Evolutionary conservation across 2,888 invertebrate genomes (phyloP).

Genomic region (Phragmatobia fuliginosa): DNA sequence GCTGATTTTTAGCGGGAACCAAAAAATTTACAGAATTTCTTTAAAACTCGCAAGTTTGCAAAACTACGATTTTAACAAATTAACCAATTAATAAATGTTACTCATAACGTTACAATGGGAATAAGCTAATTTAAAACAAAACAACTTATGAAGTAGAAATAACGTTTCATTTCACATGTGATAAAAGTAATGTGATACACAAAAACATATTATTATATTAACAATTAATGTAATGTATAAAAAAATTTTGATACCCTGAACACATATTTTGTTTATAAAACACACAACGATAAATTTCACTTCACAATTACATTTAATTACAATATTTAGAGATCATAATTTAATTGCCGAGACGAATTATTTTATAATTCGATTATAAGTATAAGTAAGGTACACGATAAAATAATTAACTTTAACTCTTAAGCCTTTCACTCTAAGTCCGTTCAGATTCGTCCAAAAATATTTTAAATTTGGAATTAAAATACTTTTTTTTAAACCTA

Average conservation of each 20-base stretch:
- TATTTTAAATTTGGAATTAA: background rate
- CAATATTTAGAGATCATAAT: background rate
- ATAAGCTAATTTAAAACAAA: background rate
- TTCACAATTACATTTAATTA: background rate
- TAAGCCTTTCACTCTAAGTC: background rate
- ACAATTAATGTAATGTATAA: background rate
- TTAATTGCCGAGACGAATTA: background rate
- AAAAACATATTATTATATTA: constrained; percentile 1
- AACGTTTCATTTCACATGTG: background rate
- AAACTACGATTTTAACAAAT: background rate
- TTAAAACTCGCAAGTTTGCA: background rate
- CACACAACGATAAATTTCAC: background rate
- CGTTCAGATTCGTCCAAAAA: background rate
- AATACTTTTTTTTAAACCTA: background rate
- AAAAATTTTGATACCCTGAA: constrained; percentile 42
- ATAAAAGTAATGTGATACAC: background rate
- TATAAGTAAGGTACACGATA: background rate
- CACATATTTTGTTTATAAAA: constrained; percentile 14
- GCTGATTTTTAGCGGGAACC: too few species aligned
- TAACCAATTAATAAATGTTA: too few species aligned
- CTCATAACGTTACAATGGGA: too few species aligned
- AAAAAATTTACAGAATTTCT: too few species aligned
- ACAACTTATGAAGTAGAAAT: background rate
- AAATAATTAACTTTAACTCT: background rate
- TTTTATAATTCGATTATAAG: background rate